Evolutionary conservation across 1,140 invertebrate genomes (phyloP).

Genomic region (Rhopalosiphum padi): DNA sequence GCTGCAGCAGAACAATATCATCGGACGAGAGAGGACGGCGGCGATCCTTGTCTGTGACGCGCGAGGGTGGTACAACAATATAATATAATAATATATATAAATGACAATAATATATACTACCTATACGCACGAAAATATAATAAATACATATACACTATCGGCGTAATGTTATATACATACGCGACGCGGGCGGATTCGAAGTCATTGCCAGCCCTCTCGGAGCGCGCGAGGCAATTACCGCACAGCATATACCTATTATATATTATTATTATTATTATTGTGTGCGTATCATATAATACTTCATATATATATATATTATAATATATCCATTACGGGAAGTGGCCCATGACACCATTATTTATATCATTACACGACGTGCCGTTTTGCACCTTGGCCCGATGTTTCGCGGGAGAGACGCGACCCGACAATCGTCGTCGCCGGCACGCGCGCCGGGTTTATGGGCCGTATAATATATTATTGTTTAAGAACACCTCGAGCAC

Average conservation of each 20-base stretch:
- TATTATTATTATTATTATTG: not conserved
- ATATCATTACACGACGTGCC: not conserved
- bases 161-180: not conserved
- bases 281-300: not conserved
- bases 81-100: no score
- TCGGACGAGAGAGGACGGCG: not conserved
- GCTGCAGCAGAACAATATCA: not conserved
- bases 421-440: not conserved
- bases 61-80: not conserved
- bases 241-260: not conserved
- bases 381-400: slow-evolving; percentile 4
- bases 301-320: no score
- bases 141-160: no score
- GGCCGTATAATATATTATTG: slow-evolving; percentile 18
- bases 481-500: not conserved
- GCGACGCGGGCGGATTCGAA: not conserved
- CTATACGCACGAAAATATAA: no score
- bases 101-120: not conserved
- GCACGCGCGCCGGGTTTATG: not conserved
- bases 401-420: not conserved
- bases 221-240: not conserved
- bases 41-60: not conserved
- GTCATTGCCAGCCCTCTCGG: not conserved
- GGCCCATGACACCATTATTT: not conserved
- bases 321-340: not conserved